These are phyloP conservation scores for Ptychobarbus kaznakovi DNA, from an alignment of 2,797 vertebrate species.

Conservation along the genomic window DNA sequence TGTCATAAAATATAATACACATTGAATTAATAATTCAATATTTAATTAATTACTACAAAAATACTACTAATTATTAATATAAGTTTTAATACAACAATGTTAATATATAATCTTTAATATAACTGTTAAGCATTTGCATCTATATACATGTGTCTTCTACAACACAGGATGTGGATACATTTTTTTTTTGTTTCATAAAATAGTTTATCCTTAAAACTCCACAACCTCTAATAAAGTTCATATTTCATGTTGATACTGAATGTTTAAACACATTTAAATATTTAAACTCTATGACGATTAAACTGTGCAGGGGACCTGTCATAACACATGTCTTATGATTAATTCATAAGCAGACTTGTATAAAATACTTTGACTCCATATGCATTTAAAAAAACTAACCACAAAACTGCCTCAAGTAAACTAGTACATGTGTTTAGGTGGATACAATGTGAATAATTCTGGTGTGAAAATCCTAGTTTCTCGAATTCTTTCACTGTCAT, in stretches of 20 bases:
- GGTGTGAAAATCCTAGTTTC: background rate
- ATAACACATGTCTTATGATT: constrained; percentile 33
- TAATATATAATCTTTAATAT: background rate
- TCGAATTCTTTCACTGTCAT: background rate
- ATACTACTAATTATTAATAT: background rate
- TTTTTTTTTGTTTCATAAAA: background rate
- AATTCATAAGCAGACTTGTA: constrained; percentile 26
- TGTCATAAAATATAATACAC: too few relatives aligned
- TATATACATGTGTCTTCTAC: background rate
- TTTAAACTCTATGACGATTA: constrained; percentile 32
- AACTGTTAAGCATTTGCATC: background rate
- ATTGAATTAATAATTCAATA: background rate
- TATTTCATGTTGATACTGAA: constrained; percentile 24
- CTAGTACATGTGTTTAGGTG: background rate
- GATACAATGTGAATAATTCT: background rate
- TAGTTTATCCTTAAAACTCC: background rate
- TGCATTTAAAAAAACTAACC: background rate
- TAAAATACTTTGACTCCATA: constrained; percentile 11
- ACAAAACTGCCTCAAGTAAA: constrained; percentile 20
- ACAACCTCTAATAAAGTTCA: background rate
- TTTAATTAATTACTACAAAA: background rate
- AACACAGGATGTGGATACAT: background rate
- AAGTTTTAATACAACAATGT: background rate
- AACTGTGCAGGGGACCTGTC: constrained; percentile 23
- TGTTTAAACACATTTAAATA: constrained; percentile 42